These are phyloP conservation scores for Heliopora coerulea DNA, from an alignment of 92 coral and sea anemone species.

Conservation along the genomic window DNA sequence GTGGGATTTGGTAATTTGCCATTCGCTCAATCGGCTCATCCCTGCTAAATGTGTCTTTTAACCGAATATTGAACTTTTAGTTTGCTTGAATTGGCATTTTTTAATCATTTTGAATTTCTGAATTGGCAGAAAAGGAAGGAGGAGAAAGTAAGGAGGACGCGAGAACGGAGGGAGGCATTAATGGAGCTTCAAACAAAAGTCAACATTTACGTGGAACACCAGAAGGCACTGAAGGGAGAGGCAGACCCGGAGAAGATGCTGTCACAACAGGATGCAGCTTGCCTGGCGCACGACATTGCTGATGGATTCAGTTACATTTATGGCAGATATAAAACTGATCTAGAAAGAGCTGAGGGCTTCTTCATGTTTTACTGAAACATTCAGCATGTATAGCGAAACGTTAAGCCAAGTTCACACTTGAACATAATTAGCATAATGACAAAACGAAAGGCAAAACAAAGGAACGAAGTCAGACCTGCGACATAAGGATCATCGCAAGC, in stretches of 20 bases:
- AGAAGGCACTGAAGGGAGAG: slow-evolving; percentile 37
- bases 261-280: slow-evolving; percentile 56
- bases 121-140: slow-evolving; percentile 57
- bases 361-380: background rate
- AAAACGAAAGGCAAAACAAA: too few relatives aligned
- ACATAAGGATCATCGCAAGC: too few relatives aligned
- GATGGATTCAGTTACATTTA: slow-evolving; percentile 75
- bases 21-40: too few relatives aligned
- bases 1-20: too few relatives aligned
- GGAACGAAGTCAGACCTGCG: too few relatives aligned
- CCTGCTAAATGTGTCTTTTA: too few relatives aligned
- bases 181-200: slow-evolving; percentile 67
- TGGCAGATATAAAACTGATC: slow-evolving; percentile 65
- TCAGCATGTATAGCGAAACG: too few relatives aligned
- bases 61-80: too few relatives aligned
- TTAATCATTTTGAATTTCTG: too few relatives aligned
- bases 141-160: slow-evolving; percentile 59
- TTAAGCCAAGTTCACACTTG: too few relatives aligned
- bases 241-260: slow-evolving; percentile 33
- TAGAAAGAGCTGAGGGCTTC: slow-evolving; percentile 77
- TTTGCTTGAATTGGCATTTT: too few relatives aligned
- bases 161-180: slow-evolving; percentile 77
- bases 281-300: slow-evolving; percentile 84
- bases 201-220: slow-evolving; percentile 61
- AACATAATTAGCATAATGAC: too few relatives aligned